Conservation (phyloP, 2,888 invertebrate genomes). For the Lycaena phlaeas region DNA sequence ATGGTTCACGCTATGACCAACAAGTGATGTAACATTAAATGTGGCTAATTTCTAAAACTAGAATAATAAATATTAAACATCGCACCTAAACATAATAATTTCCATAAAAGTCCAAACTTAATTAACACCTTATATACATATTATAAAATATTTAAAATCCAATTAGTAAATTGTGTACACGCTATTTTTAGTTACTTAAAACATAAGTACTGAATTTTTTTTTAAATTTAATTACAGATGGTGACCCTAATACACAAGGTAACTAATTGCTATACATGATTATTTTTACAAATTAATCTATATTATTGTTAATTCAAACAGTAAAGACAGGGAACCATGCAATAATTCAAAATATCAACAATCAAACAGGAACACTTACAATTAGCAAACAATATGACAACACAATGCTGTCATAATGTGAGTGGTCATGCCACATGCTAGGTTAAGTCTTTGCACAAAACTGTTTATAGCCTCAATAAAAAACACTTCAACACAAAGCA, state of each 20-base stretch:
- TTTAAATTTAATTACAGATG: no score
- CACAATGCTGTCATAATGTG: conserved; percentile 12
- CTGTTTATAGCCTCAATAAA: conserved; percentile 22
- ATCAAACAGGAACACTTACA: conserved; percentile 23
- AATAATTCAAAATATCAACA: conserved; percentile 23
- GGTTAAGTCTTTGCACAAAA: conserved; percentile 35
- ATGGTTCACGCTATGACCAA: conserved; percentile 45
- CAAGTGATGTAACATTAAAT: conserved; percentile 38
- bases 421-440: conserved; percentile 40
- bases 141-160: neutral
- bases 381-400: conserved; percentile 10
- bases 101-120: no score
- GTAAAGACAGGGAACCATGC: conserved; percentile 34
- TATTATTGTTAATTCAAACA: conserved; percentile 25
- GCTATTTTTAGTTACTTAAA: neutral
- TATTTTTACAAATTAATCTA: conserved; percentile 13
- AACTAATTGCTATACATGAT: neutral
- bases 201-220: neutral
- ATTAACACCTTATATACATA: conserved; percentile 5
- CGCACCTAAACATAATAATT: conserved; percentile 4
- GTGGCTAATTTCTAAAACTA: conserved; percentile 7
- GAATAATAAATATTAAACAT: conserved; percentile 11
- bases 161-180: neutral
- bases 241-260: neutral
- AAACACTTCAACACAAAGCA: conserved; percentile 17